Base-by-base conservation (phyloP, 2,113 vertebrate genomes). In the Euleptes europaea region DNA sequence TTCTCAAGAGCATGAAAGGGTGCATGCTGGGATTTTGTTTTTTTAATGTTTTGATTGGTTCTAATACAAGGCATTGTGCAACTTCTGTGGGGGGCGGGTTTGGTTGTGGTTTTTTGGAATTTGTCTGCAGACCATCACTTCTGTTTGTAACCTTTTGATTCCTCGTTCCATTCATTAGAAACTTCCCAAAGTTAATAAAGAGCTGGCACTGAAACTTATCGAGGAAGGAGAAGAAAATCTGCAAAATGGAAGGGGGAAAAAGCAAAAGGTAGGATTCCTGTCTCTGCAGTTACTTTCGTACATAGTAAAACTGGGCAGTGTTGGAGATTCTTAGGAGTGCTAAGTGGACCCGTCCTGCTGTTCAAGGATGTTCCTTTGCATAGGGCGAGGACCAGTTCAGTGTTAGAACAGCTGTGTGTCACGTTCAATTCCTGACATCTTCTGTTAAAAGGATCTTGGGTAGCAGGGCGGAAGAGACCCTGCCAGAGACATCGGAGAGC, bases 121-220 rank as follows among this genome's bases (percentile, higher is more conserved):
- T 28, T 63, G 35, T 65, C 4, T 77, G 47, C 82, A 83, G 21
- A 35, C 2, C 75, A 14, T 71, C 65, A 54, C 85, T 31, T 42
- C 79, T 10, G 49, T 80, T 33, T 65, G 75, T 67, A 63, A 63
- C 60, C 89, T 63, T 21, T 76, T 51, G n/a, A 54, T 76, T 76
- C 19, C 19, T 44, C n/a, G 57, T 82, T 72, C 79, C 13, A 80
- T 35, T 80, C 60, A 60, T 67, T 82, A 99, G 98, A 98, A 98
- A 94, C 94, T 99, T 91, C 98, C 99, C 0, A 98, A 97, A 92
- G 98, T 99, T 85, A 99, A 99, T 95, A 98, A 99, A 94, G 98
- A 98, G 9, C 94, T 99, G 90, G 98, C 98, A 6, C 96, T 99
- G 70, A 99, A 99, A 90, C 95, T 99, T 84, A 98, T 99, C 87